Conservation (phyloP, 2,797 vertebrate genomes). For the Oryzias dopingdopingensis region DNA sequence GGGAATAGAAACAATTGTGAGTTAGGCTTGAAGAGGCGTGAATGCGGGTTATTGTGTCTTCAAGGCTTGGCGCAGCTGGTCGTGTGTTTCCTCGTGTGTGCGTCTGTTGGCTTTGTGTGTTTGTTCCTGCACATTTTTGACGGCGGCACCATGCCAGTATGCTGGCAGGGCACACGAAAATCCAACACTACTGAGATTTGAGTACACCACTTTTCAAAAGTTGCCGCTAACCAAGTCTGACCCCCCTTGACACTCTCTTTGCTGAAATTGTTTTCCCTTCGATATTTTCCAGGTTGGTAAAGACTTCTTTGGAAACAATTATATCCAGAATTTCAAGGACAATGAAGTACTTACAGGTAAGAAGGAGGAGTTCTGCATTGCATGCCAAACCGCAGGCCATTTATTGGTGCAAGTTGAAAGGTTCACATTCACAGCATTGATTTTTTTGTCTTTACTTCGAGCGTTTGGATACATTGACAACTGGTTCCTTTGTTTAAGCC, state of each 20-base stretch:
- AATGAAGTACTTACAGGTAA: constrained; percentile 92
- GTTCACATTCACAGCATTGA: constrained; percentile 18
- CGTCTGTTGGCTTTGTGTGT: constrained; percentile 71
- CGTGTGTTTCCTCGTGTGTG: constrained; percentile 68
- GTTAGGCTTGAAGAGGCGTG: constrained; percentile 75
- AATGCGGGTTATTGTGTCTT: constrained; percentile 79
- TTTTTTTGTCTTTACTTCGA: constrained; percentile 20
- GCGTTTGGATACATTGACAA: constrained; percentile 8
- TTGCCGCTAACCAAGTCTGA: constrained; percentile 82
- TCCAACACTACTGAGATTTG: constrained; percentile 73
- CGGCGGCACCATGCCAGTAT: constrained; percentile 73
- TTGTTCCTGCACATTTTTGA: constrained; percentile 67
- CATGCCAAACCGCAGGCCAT: constrained; percentile 47
- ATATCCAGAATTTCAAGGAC: constrained; percentile 92
- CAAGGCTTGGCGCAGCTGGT: constrained; percentile 81
- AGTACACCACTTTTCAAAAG: constrained; percentile 73
- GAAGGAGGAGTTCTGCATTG: background rate
- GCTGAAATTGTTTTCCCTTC: constrained; percentile 70
- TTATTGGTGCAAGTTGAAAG: constrained; percentile 29
- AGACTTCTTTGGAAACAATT: constrained; percentile 95
- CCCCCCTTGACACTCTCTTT: constrained; percentile 72
- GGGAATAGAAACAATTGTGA: constrained; percentile 64
- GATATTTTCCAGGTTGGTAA: constrained; percentile 87
- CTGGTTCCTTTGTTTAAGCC: constrained; percentile 15
- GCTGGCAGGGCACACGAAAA: constrained; percentile 73